These are phyloP conservation scores for Clitarchus hookeri DNA, from an alignment of 2,888 invertebrate genomes.

Conservation along the genomic window DNA sequence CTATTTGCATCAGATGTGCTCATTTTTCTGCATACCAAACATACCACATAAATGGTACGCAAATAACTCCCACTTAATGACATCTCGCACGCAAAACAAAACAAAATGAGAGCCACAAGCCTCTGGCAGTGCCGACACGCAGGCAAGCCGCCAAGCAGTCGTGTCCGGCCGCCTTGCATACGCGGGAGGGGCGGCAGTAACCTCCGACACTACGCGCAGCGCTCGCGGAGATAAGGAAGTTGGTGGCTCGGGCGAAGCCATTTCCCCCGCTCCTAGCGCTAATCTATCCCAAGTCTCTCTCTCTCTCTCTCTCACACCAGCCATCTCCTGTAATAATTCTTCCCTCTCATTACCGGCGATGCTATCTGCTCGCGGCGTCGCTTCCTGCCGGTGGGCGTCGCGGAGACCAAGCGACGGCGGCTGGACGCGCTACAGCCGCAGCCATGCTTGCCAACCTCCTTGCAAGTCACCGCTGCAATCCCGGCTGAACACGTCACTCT, in stretches of 20 bases:
- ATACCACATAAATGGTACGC: no score
- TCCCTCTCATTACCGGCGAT: conserved; percentile 2
- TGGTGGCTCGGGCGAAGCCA: not conserved
- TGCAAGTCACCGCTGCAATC: no score
- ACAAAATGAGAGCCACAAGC: no score
- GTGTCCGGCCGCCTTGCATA: not conserved
- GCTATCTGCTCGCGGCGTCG: not conserved
- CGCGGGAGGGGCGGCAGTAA: not conserved
- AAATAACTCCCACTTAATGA: no score
- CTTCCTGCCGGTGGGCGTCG: not conserved
- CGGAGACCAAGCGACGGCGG: not conserved
- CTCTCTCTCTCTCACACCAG: not conserved
- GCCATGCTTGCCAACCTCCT: not conserved
- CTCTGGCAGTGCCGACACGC: no score
- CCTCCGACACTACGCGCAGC: no score
- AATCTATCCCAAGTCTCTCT: not conserved
- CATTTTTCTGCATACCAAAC: no score
- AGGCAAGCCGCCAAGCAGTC: not conserved
- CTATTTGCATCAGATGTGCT: no score
- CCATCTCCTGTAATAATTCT: conserved; percentile 14
- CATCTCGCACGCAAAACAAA: no score
- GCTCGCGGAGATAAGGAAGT: not conserved
- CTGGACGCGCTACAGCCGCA: not conserved
- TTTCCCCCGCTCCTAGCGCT: not conserved
- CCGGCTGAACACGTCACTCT: no score